Evolutionary conservation across 2,888 invertebrate species (phyloP).

Genomic region (Lepeophtheirus nordmannii): DNA sequence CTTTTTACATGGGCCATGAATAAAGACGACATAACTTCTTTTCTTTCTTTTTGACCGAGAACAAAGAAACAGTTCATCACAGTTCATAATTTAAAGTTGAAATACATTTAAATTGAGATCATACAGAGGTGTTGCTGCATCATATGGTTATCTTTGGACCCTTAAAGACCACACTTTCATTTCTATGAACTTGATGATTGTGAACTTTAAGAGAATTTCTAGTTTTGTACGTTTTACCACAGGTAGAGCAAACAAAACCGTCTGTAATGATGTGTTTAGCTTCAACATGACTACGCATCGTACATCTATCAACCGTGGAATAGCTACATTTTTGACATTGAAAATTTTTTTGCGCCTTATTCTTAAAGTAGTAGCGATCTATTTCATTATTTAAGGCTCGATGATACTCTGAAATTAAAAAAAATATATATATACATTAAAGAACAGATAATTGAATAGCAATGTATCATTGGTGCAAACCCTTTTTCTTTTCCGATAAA

Average conservation of each 20-base stretch:
- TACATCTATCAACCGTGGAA: not conserved
- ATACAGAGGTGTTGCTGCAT: too few species aligned
- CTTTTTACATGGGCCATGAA: too few species aligned
- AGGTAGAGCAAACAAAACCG: not conserved
- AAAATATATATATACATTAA: not conserved
- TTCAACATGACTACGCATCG: slow-evolving; percentile 1
- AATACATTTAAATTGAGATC: too few species aligned
- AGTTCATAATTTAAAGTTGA: too few species aligned
- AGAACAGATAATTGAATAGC: too few species aligned
- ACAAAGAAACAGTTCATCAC: too few species aligned
- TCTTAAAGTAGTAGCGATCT: not conserved
- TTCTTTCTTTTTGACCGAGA: too few species aligned
- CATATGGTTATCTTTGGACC: too few species aligned
- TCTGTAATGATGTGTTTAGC: not conserved
- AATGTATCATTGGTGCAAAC: too few species aligned
- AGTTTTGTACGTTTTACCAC: not conserved
- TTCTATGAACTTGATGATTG: not conserved
- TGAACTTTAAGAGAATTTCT: not conserved
- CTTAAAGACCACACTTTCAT: too few species aligned
- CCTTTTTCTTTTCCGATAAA: too few species aligned
- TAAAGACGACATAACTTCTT: too few species aligned
- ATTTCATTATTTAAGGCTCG: not conserved
- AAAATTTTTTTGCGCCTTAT: not conserved
- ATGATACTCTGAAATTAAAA: not conserved
- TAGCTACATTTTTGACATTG: not conserved